Base-by-base conservation (phyloP, 2,888 invertebrate species). In the Catocala nupta region DNA sequence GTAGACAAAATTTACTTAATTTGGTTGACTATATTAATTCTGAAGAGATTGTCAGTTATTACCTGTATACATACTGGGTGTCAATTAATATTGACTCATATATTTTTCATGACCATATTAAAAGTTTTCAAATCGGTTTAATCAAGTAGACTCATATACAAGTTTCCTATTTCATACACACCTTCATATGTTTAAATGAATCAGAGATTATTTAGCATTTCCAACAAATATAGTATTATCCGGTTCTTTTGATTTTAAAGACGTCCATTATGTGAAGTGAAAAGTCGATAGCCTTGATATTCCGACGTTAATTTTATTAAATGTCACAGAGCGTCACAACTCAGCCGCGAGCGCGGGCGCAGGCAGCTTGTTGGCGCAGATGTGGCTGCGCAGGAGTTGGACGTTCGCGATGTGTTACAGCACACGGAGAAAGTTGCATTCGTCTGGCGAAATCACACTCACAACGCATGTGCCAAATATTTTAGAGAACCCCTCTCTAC, bases 361-460 rank as follows among this genome's bases (percentile, higher is more conserved):
- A 53, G 36, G 48, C 54, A n/a, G n/a, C 59, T 58, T 56, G 47
- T 8, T 16, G 47, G 59, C 60, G 68, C 62, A 64, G 70, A 57
- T 68, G 68, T 62, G 66, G 63, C 63, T 68, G 55, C 53, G 66
- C 73, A 68, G 75, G 75, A 68, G 73, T 73, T 59, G 45, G 57
- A 49, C 53, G 60, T 25, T 11, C 42, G 59, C 48, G 70, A 63
- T 59, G 70, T 71, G 59, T 92, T 90, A 85, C 91, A 87, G 90
- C 89, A 90, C 78, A 75, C 77, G 85, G 93, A 91, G 93, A 94
- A 93, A 94, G 93, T 89, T 80, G 86, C 81, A 81, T 68, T 84
- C 81, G 87, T 81, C 88, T 92, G 92, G 92, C 90, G 92, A 93
- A 93, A 93, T 90, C 91, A 89, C 92, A 86, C 93, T 92, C 91